These are phyloP conservation scores for Agriopis aurantiaria DNA, from an alignment of 2,888 invertebrate genomes.

Conservation along the genomic window DNA sequence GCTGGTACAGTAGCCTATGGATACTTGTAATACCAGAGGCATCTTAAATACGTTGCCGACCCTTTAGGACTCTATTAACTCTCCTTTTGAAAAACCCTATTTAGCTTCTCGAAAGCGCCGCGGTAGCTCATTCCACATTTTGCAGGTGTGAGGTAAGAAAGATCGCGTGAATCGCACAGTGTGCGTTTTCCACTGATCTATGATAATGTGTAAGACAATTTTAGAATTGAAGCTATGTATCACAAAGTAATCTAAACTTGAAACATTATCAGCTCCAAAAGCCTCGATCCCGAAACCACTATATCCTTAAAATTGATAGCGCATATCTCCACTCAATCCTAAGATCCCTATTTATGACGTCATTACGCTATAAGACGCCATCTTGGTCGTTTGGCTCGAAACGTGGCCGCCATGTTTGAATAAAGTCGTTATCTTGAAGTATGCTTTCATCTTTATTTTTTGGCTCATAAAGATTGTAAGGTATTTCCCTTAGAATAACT, in stretches of 20 bases:
- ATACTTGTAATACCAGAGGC: too few relatives aligned
- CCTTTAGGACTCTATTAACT: too few relatives aligned
- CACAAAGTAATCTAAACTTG: background rate
- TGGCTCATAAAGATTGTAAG: conserved; percentile 5
- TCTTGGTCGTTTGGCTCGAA: conserved; percentile 41
- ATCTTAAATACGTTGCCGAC: too few relatives aligned
- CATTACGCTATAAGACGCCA: conserved; percentile 40
- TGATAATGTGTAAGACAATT: too few relatives aligned
- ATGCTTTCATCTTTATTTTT: conserved; percentile 11
- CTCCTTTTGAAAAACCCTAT: too few relatives aligned
- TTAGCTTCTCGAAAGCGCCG: too few relatives aligned
- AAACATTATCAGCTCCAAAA: background rate
- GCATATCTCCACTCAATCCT: conserved; percentile 23
- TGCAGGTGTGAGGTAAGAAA: too few relatives aligned
- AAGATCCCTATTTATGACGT: conserved; percentile 42
- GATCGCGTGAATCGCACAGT: too few relatives aligned
- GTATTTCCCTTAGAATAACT: too few relatives aligned
- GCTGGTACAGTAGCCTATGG: too few relatives aligned
- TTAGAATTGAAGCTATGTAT: background rate
- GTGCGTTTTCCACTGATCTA: too few relatives aligned
- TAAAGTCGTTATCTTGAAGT: conserved; percentile 25
- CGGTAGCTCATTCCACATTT: too few relatives aligned
- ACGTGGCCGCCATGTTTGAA: conserved; percentile 30
- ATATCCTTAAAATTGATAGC: conserved; percentile 22
- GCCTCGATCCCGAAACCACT: background rate